phyloP scores from a whole-genome alignment of 2,113 vertebrate species.

The Thomomys bottae region DNA sequence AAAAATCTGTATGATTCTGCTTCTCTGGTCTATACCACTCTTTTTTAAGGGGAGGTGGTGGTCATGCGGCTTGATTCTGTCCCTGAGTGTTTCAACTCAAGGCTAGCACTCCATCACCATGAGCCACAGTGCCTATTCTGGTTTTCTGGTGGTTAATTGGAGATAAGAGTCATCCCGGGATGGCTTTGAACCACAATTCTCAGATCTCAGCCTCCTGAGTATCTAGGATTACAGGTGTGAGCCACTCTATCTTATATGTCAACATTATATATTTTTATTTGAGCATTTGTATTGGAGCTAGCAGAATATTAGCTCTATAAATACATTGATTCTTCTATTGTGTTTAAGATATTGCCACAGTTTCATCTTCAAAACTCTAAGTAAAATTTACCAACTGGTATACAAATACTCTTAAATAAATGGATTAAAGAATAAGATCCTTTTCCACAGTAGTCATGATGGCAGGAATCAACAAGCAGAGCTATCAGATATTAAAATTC shows the following conservation, averaged over 20 bases:
- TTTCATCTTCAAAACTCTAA: neutral
- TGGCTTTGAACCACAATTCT: too few species aligned
- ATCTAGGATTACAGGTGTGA: too few species aligned
- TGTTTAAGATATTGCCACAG: neutral
- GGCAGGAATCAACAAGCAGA: neutral
- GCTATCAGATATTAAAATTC: neutral
- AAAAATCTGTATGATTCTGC: neutral
- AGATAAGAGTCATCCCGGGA: too few species aligned
- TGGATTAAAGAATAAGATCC: neutral
- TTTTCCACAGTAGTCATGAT: neutral
- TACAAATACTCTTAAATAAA: slow-evolving; percentile 12
- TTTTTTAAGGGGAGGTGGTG: too few species aligned
- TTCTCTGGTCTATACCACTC: neutral
- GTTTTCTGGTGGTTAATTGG: too few species aligned
- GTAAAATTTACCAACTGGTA: neutral
- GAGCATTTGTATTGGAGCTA: neutral
- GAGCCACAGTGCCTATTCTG: too few species aligned
- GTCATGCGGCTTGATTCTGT: too few species aligned
- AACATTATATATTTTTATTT: neutral
- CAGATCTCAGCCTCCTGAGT: too few species aligned
- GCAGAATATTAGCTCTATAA: neutral
- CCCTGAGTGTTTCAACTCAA: too few species aligned
- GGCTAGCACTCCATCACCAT: too few species aligned
- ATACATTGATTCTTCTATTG: neutral
- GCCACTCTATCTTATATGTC: neutral